Evolutionary conservation across 2,797 vertebrate species (phyloP).

Genomic region (Siniperca undulata): DNA sequence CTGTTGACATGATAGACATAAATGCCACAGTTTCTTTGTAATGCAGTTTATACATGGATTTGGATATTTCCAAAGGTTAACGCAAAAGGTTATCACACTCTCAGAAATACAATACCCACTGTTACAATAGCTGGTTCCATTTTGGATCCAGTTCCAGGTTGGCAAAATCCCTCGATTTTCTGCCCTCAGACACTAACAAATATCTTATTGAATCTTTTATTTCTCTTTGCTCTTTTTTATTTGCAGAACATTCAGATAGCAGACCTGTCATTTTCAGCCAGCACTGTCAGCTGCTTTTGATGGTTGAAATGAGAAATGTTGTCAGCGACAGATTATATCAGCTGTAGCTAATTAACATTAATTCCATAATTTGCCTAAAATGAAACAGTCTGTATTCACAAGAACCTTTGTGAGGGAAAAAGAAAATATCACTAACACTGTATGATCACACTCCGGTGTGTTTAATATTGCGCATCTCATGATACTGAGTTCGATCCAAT

Average conservation of each 20-base stretch:
- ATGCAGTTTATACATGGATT: background rate
- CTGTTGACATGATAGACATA: background rate
- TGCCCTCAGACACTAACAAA: background rate
- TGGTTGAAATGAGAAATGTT: background rate
- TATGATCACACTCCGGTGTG: background rate
- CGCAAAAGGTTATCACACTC: conserved; percentile 46
- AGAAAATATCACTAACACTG: background rate
- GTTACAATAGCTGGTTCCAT: conserved; percentile 15
- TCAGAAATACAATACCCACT: conserved; percentile 29
- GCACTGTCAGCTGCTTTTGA: background rate
- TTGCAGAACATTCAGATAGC: background rate
- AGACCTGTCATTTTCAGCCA: background rate
- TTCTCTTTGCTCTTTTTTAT: background rate
- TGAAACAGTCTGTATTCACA: background rate
- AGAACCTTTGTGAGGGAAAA: background rate
- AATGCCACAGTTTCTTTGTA: conserved; percentile 7
- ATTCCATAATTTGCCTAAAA: background rate
- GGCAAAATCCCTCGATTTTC: background rate
- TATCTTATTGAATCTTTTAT: background rate
- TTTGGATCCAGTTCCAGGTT: conserved; percentile 10
- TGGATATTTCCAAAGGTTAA: conserved; percentile 48
- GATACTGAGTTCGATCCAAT: background rate
- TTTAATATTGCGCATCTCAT: background rate
- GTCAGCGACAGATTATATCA: background rate
- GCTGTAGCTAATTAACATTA: background rate